phyloP scores from a whole-genome alignment of 1,140 invertebrate genomes.

The Saccostrea echinata region DNA sequence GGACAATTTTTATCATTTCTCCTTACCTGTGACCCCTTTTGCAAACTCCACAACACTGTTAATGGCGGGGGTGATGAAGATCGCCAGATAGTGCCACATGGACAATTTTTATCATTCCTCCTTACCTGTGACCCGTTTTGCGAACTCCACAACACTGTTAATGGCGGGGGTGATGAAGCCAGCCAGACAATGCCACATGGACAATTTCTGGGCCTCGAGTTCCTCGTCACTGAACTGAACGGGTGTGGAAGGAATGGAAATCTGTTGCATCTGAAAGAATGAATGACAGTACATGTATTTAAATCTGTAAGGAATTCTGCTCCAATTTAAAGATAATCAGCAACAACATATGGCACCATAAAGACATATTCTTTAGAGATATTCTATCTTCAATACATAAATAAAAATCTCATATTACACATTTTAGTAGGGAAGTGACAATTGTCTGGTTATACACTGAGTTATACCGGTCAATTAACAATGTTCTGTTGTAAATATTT shows the following conservation, averaged over 20 bases:
- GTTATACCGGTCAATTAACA: background rate
- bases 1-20: slow-evolving; percentile 22
- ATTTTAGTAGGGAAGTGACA: too few relatives aligned
- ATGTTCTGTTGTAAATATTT: too few relatives aligned
- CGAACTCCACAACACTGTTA: slow-evolving; percentile 99
- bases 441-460: too few relatives aligned
- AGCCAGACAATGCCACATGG: slow-evolving; percentile 95
- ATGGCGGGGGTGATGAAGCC: slow-evolving; percentile 96
- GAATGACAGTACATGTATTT: background rate
- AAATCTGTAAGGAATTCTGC: too few relatives aligned
- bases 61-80: too few relatives aligned
- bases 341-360: background rate
- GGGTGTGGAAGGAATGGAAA: slow-evolving; percentile 65
- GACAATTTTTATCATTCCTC: background rate
- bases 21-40: slow-evolving; percentile 92
- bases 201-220: slow-evolving; percentile 69
- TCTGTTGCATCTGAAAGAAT: slow-evolving; percentile 68
- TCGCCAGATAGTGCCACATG: too few relatives aligned
- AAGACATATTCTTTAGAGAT: background rate
- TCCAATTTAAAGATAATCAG: background rate
- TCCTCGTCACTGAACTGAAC: slow-evolving; percentile 72
- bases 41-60: slow-evolving; percentile 88
- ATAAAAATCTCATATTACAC: too few relatives aligned
- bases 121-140: slow-evolving; percentile 93
- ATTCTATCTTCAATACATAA: too few relatives aligned